Conservation (phyloP, 2,888 invertebrate species). For the Meloe dianella region DNA sequence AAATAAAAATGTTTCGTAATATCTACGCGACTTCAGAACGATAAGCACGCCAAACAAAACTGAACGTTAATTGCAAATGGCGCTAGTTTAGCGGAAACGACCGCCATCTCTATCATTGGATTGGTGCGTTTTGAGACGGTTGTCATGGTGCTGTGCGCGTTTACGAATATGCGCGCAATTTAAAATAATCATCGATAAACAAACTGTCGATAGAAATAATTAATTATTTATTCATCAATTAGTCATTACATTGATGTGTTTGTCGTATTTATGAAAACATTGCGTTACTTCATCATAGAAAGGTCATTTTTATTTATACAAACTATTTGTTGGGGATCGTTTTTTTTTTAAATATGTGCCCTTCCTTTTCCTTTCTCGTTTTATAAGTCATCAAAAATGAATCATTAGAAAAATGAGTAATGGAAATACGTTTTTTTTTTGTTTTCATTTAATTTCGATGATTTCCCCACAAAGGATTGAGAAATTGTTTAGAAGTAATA, state of each 20-base stretch:
- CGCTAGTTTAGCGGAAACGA: slow-evolving; percentile 1
- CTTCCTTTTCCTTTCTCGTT: neutral
- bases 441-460: neutral
- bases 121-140: neutral
- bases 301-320: neutral
- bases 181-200: too few species aligned
- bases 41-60: slow-evolving; percentile 11
- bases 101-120: neutral
- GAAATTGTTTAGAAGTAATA: neutral
- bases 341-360: neutral
- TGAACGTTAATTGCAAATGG: slow-evolving; percentile 11
- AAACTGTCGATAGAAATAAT: neutral
- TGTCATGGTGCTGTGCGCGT: neutral
- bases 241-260: too few species aligned
- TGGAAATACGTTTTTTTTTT: too few species aligned
- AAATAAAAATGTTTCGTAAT: too few species aligned
- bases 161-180: neutral
- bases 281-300: neutral
- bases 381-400: neutral
- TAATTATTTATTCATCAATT: neutral
- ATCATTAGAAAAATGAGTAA: slow-evolving; percentile 2
- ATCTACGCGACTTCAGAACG: neutral
- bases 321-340: neutral
- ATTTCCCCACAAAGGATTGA: neutral
- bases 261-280: neutral